A percentile compares a stretch with the other conserved stretches of the same genome.
Evolutionary conservation across 1,140 invertebrate species (phyloP).

Genomic region (Globodera rostochiensis): DNA sequence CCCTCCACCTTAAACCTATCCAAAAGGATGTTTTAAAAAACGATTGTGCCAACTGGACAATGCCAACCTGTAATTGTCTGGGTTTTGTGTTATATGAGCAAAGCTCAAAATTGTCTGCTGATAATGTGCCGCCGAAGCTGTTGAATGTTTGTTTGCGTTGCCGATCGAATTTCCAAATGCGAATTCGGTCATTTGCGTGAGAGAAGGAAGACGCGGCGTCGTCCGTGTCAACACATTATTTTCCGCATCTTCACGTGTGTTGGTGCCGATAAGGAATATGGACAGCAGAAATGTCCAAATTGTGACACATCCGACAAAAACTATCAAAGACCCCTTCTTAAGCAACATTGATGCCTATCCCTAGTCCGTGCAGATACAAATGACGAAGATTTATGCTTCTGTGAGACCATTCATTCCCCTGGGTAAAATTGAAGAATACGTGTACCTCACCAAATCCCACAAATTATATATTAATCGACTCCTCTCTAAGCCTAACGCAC

Average conservation of each 20-base stretch:
- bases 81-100: not conserved
- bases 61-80: not conserved
- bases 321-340: not conserved
- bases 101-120: not conserved
- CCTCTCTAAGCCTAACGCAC: too few relatives aligned
- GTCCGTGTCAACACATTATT: not conserved
- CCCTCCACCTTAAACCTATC: constrained; percentile 65
- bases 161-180: not conserved
- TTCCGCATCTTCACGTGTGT: not conserved
- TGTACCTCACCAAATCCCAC: too few relatives aligned
- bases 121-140: not conserved
- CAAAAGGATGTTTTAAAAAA: not conserved
- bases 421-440: too few relatives aligned
- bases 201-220: too few relatives aligned
- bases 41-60: too few relatives aligned
- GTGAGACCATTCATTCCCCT: too few relatives aligned
- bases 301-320: not conserved
- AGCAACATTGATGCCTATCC: too few relatives aligned
- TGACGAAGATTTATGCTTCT: too few relatives aligned
- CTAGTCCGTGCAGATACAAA: too few relatives aligned
- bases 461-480: too few relatives aligned
- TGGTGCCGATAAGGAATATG: not conserved
- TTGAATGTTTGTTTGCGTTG: not conserved
- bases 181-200: too few relatives aligned
- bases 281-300: not conserved